Evolutionary conservation across 2,113 vertebrate species (phyloP).

Genomic region (Oostethus manadensis): DNA sequence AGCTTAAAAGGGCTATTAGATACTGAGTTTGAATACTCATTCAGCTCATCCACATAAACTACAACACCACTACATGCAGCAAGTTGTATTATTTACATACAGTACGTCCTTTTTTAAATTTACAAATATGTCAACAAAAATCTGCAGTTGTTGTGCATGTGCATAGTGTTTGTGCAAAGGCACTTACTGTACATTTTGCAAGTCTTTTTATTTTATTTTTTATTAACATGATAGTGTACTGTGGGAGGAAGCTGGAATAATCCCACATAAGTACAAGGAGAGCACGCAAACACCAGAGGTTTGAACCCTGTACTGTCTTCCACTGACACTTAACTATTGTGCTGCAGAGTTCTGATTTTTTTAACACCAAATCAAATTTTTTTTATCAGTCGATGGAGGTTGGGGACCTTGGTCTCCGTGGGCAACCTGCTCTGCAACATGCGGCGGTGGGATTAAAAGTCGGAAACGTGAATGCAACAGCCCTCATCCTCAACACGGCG

Average conservation of each 20-base stretch:
- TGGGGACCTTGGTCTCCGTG: conserved; percentile 98
- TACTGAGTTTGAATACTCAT: too few species aligned
- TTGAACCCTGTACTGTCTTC: background rate
- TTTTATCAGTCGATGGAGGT: conserved; percentile 81
- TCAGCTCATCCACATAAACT: too few species aligned
- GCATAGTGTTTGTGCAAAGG: too few species aligned
- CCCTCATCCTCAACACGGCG: conserved; percentile 83
- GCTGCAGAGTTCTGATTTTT: background rate
- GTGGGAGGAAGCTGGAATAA: background rate
- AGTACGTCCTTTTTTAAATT: too few species aligned
- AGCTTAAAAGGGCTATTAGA: too few species aligned
- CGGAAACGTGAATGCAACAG: conserved; percentile 85
- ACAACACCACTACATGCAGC: too few species aligned
- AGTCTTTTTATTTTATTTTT: too few species aligned
- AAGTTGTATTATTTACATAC: too few species aligned
- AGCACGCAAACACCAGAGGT: background rate
- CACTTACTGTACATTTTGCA: too few species aligned
- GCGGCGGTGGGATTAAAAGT: conserved; percentile 83
- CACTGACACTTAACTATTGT: background rate
- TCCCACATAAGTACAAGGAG: background rate
- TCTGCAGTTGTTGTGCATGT: too few species aligned
- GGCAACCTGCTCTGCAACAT: conserved; percentile 87
- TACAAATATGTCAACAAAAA: too few species aligned
- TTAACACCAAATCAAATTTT: background rate
- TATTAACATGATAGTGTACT: background rate